phyloP scores from a whole-genome alignment of 35 echinoderm and acorn worm species.

The Eucidaris tribuloides region DNA sequence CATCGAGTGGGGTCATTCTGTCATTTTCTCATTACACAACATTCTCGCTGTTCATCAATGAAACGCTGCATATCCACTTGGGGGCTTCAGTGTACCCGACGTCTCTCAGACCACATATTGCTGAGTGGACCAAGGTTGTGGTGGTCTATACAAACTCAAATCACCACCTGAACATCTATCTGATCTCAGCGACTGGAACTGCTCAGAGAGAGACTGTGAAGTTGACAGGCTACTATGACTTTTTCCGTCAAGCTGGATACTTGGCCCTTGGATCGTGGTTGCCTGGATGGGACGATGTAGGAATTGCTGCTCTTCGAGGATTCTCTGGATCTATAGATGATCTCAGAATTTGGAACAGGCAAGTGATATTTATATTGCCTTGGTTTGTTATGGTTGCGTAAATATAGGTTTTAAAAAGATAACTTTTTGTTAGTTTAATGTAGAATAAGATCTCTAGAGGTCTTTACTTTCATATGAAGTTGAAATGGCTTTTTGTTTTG shows the following conservation, averaged over 20 bases:
- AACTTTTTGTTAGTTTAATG: no score
- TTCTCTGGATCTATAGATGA: constrained; percentile 73
- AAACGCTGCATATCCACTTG: constrained; percentile 42
- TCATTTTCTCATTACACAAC: constrained; percentile 57
- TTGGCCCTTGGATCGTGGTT: constrained; percentile 82
- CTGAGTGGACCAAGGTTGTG: constrained; percentile 65
- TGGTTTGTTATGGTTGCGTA: no score
- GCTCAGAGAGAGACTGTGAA: constrained; percentile 29
- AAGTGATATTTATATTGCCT: no score
- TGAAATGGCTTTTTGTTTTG: no score
- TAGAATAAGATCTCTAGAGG: no score
- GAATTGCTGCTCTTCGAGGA: constrained; percentile 45
- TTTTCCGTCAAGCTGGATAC: constrained; percentile 62
- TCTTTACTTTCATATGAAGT: no score
- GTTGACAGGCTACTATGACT: neutral
- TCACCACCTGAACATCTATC: constrained; percentile 63
- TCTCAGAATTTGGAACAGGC: constrained; percentile 74
- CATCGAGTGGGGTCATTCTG: constrained; percentile 46
- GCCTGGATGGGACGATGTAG: constrained; percentile 7
- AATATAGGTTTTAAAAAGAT: no score
- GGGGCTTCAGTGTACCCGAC: constrained; percentile 50
- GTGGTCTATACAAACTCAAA: constrained; percentile 43
- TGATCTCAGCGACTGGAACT: constrained; percentile 17
- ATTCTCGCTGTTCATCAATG: constrained; percentile 54
- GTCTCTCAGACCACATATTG: constrained; percentile 30